Base-by-base conservation (phyloP, 2,797 vertebrate species). In the Centroberyx gerrardi region DNA sequence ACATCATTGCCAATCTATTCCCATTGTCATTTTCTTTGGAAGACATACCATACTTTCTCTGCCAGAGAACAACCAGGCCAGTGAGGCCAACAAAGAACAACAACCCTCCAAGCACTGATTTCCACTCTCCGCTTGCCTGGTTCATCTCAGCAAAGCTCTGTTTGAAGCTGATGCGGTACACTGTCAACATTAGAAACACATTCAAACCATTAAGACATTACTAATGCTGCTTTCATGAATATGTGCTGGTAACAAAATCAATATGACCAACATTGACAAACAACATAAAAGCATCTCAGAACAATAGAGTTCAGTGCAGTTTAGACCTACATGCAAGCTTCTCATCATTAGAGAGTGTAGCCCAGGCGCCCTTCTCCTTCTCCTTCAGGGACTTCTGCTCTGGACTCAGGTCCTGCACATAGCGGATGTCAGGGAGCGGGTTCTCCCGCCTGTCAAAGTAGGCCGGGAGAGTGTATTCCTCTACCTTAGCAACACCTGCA, bases 321-420 rank as follows among this genome's bases (percentile, higher is more conserved):
- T 0, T 18, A 79, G 40, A 92, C 97, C 22, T 94, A 99, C 98
- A n/a, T 80, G 94, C 95, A 68, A 99, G 81, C 86, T 99, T 99
- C 81, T 99, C 97, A 0, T 97, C 96, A 1, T 91, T 56, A 0
- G 96, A 96, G 52, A 99, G 95, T 0, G 90, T 80, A 1, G 85
- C 91, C 98, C 98, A 99, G 0, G 96, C 91, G 0, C 96, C 96
- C 87, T 96, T 98, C 87, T 99, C 98, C 88, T 99, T 99, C 81
- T 98, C 97, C 68, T 99, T 99, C 73, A 99, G 92, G 0, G 96
- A 95, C 53, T 91, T 90, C 93, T 99, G 97, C 80, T 96, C 96
- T 3, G 95, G 62, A 18, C 87, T 97, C 63, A 99, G 93, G 14
- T 82, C 85, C 88, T 84, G 93, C 12, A 97, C 90, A 0, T 93